These are phyloP conservation scores for Pogona vitticeps DNA, from an alignment of 2,113 vertebrate species.

Conservation along the genomic window DNA sequence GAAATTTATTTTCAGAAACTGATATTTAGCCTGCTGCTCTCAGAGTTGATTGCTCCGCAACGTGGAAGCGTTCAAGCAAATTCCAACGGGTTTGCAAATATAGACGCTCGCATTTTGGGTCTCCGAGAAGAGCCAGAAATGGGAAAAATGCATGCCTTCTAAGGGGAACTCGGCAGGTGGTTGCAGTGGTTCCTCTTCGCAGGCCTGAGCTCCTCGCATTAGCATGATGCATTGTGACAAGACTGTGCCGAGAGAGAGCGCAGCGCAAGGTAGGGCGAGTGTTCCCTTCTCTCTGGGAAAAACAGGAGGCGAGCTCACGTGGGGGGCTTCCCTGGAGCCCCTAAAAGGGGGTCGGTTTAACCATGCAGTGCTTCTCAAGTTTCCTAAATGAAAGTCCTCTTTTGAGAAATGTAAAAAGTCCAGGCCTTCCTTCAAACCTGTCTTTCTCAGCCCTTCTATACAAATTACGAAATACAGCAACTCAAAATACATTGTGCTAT, in stretches of 20 bases:
- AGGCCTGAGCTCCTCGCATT: slow-evolving; percentile 61
- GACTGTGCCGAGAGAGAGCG: slow-evolving; percentile 48
- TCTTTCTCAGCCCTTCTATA: no score
- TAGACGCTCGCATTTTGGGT: slow-evolving; percentile 73
- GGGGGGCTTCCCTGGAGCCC: no score
- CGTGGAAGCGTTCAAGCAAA: slow-evolving; percentile 71
- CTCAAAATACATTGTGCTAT: no score
- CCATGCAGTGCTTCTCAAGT: no score
- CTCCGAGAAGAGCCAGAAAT: slow-evolving; percentile 70
- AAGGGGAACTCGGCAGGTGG: slow-evolving; percentile 62
- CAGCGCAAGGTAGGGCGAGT: background rate
- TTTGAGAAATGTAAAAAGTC: no score
- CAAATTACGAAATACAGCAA: no score
- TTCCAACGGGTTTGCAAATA: slow-evolving; percentile 75
- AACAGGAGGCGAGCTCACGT: background rate
- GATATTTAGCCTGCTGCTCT: slow-evolving; percentile 72
- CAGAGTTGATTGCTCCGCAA: slow-evolving; percentile 72
- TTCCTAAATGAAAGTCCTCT: no score
- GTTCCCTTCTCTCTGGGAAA: no score
- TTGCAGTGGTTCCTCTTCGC: slow-evolving; percentile 53
- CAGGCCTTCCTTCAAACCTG: no score
- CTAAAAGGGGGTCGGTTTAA: background rate
- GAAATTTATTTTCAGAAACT: slow-evolving; percentile 79
- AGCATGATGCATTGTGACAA: slow-evolving; percentile 30
- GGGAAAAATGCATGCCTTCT: slow-evolving; percentile 62